phyloP scores from a whole-genome alignment of 2,113 vertebrate genomes.

The Phalacrocorax carbo region DNA sequence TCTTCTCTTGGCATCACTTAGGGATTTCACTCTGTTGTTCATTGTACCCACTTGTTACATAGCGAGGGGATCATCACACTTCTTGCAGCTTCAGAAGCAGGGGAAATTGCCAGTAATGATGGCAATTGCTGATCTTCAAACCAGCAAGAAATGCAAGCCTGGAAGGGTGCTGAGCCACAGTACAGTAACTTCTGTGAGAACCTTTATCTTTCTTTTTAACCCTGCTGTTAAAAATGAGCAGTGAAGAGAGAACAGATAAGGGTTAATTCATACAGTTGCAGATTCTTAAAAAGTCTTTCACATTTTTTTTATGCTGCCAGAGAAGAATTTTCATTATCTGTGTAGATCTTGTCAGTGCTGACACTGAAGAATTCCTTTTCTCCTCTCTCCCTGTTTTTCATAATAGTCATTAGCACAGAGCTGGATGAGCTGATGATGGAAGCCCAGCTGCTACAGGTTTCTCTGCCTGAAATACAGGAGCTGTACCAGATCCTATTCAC shows the following conservation, averaged over 20 bases:
- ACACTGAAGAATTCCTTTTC: neutral
- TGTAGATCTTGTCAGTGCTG: neutral
- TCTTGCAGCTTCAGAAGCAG: neutral
- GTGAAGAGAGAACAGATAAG: neutral
- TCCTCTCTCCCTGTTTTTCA: slow-evolving; percentile 19
- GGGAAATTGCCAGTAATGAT: neutral
- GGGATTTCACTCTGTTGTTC: neutral
- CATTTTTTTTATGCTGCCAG: neutral
- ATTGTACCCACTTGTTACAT: accelerated
- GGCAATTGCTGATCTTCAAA: neutral
- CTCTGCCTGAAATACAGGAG: slow-evolving; percentile 88
- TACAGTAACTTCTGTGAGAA: neutral
- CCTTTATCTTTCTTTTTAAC: neutral
- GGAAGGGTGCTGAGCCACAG: neutral
- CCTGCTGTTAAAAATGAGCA: neutral
- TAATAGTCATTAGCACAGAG: slow-evolving; percentile 82
- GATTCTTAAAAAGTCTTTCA: neutral
- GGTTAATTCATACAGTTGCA: neutral
- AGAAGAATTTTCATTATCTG: neutral
- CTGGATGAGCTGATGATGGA: slow-evolving; percentile 94
- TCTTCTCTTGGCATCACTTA: neutral
- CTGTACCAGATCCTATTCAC: slow-evolving; percentile 84
- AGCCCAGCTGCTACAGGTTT: slow-evolving; percentile 91
- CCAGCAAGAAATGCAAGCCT: neutral
- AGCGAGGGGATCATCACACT: neutral